These are phyloP conservation scores for Microcebus griseorufus DNA, from an alignment of 2,113 vertebrate genomes.

Conservation along the genomic window DNA sequence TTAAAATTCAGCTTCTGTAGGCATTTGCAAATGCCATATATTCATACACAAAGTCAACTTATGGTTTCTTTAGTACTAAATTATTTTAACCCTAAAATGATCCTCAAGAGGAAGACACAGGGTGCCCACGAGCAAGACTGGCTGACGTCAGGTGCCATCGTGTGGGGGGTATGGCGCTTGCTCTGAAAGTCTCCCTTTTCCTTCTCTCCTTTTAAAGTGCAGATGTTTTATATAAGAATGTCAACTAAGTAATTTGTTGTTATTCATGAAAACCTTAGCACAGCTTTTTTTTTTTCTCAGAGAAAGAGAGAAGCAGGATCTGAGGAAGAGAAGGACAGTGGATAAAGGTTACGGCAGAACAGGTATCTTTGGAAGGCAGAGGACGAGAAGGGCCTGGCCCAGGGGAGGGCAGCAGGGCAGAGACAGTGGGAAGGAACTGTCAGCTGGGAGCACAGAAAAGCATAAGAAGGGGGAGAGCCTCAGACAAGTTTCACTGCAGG, in stretches of 20 bases:
- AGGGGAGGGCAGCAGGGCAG: no score
- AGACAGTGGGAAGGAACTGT: no score
- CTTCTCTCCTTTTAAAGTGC: not conserved
- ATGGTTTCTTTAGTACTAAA: not conserved
- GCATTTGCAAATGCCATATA: not conserved
- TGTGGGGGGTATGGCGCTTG: no score
- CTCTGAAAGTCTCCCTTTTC: not conserved
- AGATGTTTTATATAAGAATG: slow-evolving; percentile 14
- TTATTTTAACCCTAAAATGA: not conserved
- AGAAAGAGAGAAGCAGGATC: no score
- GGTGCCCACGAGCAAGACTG: not conserved
- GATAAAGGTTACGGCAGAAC: no score
- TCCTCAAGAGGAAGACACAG: not conserved
- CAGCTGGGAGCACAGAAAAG: no score
- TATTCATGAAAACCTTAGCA: not conserved
- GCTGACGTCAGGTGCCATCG: not conserved
- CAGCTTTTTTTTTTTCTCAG: no score
- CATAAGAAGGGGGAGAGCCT: no score
- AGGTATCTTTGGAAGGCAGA: no score
- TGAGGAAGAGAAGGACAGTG: no score
- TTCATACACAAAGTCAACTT: not conserved
- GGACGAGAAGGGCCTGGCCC: no score
- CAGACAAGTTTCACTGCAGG: no score
- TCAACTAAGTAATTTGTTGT: not conserved
- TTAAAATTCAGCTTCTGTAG: not conserved